Evolutionary conservation across 2,797 vertebrate genomes (phyloP), one percentile per base, ranked within the genome.

Genomic region (Pogonophryne albipinna): DNA sequence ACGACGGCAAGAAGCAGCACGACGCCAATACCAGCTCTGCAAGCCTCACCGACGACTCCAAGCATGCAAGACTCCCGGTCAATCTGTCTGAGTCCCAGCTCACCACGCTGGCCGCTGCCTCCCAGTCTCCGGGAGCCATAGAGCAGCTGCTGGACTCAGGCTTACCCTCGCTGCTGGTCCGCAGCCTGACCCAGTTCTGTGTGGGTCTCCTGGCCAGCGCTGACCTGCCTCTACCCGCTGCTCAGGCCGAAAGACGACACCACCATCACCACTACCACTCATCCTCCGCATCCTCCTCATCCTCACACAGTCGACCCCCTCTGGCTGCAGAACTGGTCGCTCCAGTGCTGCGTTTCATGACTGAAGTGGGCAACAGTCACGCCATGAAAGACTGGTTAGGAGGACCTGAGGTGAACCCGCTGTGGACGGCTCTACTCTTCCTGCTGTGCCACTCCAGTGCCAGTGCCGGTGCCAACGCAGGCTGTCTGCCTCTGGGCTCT

Each of bases 361-460:
- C 98, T 0, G 98, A 99, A 78, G 98, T 99, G 55, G 98, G 98
- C 69, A 99, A 96, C 94, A 99, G 98, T 85, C 97, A 99, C 64
- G 93, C 97, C 74, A 99, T 99, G 98, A 99, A 99, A 85, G 98
- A 99, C 89, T 99, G 98, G 98, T 91, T 99, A 12, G 98, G 98
- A 52, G 97, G 98, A n/a, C 96, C 97, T 10, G 98, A 99, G 90
- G 98, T 99, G 60, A 99, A 98, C 91, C 97, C 97, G 0, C 88
- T 99, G 11, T 99, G 98, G 98, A 99, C 98, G 1, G 96, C 98
- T 16, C 96, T 99, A 93, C 93, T 99, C 52, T 99, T 99, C 91
- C 93, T 99, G 83, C 93, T 99, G 53, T 99, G 98, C 89, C 98
- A 99, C 88, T 98, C 97, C 91, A 97, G 96, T 71, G 96, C 97